phyloP scores from a whole-genome alignment of 2,113 vertebrate species.

The Eupsittula cactorum region DNA sequence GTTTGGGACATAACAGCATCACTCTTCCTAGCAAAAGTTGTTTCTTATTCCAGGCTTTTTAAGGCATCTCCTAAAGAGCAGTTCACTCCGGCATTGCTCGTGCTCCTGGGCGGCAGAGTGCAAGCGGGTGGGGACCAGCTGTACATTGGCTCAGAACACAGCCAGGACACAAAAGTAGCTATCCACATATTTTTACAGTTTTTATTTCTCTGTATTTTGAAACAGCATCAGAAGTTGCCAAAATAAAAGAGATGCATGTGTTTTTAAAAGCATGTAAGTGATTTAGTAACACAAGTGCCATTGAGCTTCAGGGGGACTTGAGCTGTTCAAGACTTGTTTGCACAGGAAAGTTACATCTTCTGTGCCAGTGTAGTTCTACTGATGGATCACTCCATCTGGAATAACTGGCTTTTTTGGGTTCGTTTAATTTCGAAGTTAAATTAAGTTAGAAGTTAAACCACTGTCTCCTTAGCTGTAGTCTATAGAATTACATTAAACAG shows the following conservation, averaged over 20 bases:
- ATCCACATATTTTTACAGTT: not conserved
- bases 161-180: not conserved
- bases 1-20: not conserved
- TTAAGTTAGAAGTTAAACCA: not conserved
- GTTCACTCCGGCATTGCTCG: not conserved
- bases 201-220: not conserved
- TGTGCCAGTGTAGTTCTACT: not conserved
- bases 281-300: not conserved
- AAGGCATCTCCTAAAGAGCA: not conserved
- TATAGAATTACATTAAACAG: constrained; percentile 16
- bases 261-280: not conserved
- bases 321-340: not conserved
- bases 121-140: not conserved
- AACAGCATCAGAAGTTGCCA: not conserved
- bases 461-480: not conserved
- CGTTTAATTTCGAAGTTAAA: not conserved
- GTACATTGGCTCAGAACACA: not conserved
- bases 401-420: not conserved
- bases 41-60: not conserved
- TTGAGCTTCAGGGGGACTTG: not conserved
- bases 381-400: not conserved
- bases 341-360: not conserved
- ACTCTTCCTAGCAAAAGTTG: not conserved
- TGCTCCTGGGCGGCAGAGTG: not conserved
- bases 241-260: not conserved